Percentiles rank a stretch among this genome's conserved stretches.
phyloP scores from a whole-genome alignment of 2,113 vertebrate genomes.

The Callocephalon fimbriatum region DNA sequence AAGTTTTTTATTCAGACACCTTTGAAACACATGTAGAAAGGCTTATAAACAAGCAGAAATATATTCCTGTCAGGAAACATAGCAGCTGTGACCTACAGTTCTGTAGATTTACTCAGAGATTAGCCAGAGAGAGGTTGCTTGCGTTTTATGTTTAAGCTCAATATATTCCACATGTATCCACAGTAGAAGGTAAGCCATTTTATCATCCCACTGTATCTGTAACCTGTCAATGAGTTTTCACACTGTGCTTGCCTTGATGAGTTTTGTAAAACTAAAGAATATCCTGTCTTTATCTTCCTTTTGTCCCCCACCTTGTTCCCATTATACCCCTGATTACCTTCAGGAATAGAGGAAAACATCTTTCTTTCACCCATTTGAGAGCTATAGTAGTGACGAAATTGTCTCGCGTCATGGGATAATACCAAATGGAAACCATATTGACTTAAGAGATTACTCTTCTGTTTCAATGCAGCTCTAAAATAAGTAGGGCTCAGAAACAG shows the following conservation, averaged over 20 bases:
- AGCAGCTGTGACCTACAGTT: background rate
- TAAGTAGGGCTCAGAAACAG: background rate
- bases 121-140: background rate
- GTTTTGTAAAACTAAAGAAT: background rate
- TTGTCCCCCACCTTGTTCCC: background rate
- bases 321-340: background rate
- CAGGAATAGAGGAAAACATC: background rate
- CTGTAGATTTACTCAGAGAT: background rate
- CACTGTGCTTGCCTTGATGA: rapidly evolving
- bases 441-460: background rate
- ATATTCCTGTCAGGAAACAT: background rate
- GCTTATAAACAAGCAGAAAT: background rate
- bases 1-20: background rate
- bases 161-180: background rate
- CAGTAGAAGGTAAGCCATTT: background rate
- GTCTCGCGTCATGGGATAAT: background rate
- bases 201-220: background rate
- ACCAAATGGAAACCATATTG: background rate
- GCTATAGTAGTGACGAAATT: background rate
- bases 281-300: background rate
- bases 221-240: background rate
- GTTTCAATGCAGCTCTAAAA: background rate
- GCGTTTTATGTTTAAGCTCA: background rate
- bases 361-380: background rate
- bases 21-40: background rate